phyloP scores from a whole-genome alignment of 2,888 invertebrate species.

The Acrocera orbiculus region DNA sequence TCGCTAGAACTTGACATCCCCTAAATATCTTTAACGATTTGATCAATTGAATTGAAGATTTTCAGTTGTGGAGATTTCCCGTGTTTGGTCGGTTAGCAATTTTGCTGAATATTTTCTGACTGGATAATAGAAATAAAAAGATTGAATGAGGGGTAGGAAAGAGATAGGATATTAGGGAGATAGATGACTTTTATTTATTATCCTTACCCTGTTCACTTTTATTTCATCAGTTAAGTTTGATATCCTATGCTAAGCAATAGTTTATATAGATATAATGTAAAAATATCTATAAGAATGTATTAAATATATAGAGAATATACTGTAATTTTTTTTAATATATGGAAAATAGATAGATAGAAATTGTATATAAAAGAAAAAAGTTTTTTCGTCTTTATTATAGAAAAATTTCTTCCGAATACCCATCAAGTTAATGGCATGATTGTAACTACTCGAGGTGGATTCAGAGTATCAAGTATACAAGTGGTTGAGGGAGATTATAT shows the following conservation, averaged over 20 bases:
- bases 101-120: neutral
- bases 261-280: slow-evolving; percentile 7
- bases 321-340: neutral
- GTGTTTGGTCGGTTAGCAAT: neutral
- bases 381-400: neutral
- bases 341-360: neutral
- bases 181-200: slow-evolving; percentile 11
- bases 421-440: slow-evolving; percentile 9
- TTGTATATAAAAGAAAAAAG: neutral
- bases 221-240: slow-evolving; percentile 6
- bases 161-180: too few relatives aligned
- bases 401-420: slow-evolving; percentile 5
- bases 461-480: neutral
- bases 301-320: too few relatives aligned
- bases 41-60: slow-evolving; percentile 12
- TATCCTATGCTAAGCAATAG: neutral
- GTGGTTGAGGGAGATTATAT: slow-evolving; percentile 1
- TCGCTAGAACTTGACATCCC: slow-evolving; percentile 2
- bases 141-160: slow-evolving; percentile 3
- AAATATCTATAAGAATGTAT: too few relatives aligned
- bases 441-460: neutral
- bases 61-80: slow-evolving; percentile 4
- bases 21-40: slow-evolving; percentile 10
- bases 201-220: slow-evolving; percentile 5
- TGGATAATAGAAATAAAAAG: neutral